Conservation (phyloP, 2,113 vertebrate genomes). For the Nannospalax galili region DNA sequence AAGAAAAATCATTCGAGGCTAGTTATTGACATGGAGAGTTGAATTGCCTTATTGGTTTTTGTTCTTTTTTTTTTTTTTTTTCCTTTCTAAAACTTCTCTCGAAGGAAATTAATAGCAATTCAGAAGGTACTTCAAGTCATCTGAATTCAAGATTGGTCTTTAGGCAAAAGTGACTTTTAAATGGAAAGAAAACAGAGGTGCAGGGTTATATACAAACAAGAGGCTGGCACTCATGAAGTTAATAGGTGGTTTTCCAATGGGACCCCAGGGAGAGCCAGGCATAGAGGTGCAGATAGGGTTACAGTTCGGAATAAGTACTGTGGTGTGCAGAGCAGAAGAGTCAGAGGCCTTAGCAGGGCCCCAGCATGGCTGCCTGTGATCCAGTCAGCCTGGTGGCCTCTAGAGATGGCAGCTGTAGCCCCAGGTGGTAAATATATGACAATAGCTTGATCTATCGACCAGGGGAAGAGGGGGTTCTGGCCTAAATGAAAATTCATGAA, state of each 20-base stretch:
- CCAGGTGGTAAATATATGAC: slow-evolving; percentile 96
- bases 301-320: slow-evolving; percentile 36
- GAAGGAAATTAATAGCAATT: background rate
- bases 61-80: background rate
- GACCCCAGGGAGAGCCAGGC: slow-evolving; percentile 53
- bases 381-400: slow-evolving; percentile 83
- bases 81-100: background rate
- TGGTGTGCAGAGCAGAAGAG: slow-evolving; percentile 30
- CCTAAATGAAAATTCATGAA: slow-evolving; percentile 99
- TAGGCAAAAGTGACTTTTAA: slow-evolving; percentile 20
- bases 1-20: background rate
- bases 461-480: slow-evolving; percentile 92
- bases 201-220: fast-evolving
- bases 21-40: background rate
- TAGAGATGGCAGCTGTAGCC: slow-evolving; percentile 87
- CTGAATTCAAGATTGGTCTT: background rate
- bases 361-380: slow-evolving; percentile 81
- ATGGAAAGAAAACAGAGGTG: slow-evolving; percentile 62
- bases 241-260: slow-evolving; percentile 8
- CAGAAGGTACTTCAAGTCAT: background rate
- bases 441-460: slow-evolving; percentile 99
- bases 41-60: background rate
- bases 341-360: slow-evolving; percentile 36
- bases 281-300: slow-evolving; percentile 32
- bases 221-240: background rate